phyloP scores from a whole-genome alignment of 2,113 vertebrate genomes.

The Archilochus colubris region DNA sequence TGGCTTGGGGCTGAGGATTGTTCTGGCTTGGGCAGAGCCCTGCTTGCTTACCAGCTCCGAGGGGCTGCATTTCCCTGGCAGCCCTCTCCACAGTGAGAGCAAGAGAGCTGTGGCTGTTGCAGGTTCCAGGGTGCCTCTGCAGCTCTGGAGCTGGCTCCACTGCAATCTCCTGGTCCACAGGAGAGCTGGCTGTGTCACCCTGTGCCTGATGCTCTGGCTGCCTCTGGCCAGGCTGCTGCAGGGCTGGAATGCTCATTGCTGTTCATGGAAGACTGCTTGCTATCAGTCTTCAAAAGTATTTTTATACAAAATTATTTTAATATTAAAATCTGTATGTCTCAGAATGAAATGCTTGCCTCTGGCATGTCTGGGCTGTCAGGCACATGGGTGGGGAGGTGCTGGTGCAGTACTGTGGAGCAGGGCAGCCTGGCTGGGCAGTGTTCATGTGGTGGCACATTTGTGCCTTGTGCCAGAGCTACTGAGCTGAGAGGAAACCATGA shows the following conservation, averaged over 20 bases:
- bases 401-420: background rate
- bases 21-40: background rate
- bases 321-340: slow-evolving; percentile 45
- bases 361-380: background rate
- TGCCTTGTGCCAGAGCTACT: background rate
- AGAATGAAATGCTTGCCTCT: background rate
- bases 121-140: background rate
- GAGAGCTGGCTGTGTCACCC: background rate
- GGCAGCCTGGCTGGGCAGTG: rapidly evolving
- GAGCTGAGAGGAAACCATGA: background rate
- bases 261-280: background rate
- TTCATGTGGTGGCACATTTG: rapidly evolving
- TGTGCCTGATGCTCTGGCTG: background rate
- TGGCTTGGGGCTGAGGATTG: background rate
- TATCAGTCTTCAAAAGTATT: slow-evolving; percentile 17
- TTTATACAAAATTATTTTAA: slow-evolving; percentile 66
- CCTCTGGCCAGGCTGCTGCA: background rate
- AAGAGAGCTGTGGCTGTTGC: background rate
- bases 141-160: background rate
- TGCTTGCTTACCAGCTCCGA: background rate
- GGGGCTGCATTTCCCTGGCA: background rate
- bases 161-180: background rate
- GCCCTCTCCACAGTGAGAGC: background rate
- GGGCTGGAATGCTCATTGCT: background rate
- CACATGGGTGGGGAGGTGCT: background rate